Percentiles rank a stretch among this genome's conserved stretches.
Conservation (phyloP, 2,888 invertebrate species). For the Calliphora vomitoria region DNA sequence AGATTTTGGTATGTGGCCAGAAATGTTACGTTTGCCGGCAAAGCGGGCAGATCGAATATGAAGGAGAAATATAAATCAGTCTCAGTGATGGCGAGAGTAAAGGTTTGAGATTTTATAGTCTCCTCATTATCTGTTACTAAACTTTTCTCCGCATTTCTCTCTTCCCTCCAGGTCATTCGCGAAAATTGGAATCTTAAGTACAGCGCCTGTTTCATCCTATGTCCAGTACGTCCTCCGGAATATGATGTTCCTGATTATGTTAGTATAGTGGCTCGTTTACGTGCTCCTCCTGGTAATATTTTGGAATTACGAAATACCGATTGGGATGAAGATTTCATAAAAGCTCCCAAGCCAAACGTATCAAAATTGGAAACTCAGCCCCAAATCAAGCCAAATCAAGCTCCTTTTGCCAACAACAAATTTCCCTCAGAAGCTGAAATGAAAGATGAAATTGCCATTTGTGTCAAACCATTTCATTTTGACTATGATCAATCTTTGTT, state of each 20-base stretch:
- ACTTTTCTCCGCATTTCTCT: constrained; percentile 59
- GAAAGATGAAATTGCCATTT: constrained; percentile 89
- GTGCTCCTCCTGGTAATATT: constrained; percentile 88
- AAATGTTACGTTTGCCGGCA: constrained; percentile 58
- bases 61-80: constrained; percentile 85
- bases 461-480: constrained; percentile 96
- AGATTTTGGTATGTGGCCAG: constrained; percentile 89
- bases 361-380: constrained; percentile 14
- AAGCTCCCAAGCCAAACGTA: constrained; percentile 34
- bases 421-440: constrained; percentile 80
- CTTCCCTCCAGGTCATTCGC: constrained; percentile 88
- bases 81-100: constrained; percentile 90
- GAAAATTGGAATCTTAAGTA: constrained; percentile 98
- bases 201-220: constrained; percentile 95
- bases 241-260: constrained; percentile 88
- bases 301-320: constrained; percentile 87
- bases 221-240: constrained; percentile 88
- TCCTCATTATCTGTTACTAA: too few relatives aligned
- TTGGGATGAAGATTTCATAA: constrained; percentile 82
- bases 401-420: constrained; percentile 51
- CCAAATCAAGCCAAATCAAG: not conserved
- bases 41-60: constrained; percentile 53
- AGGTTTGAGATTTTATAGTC: constrained; percentile 86
- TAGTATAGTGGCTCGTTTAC: constrained; percentile 88
- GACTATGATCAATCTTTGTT: constrained; percentile 93